Percentiles rank a stretch among this genome's conserved stretches.
Evolutionary conservation across 2,797 vertebrate species (phyloP).

Genomic region (Propithecus deckenii): DNA sequence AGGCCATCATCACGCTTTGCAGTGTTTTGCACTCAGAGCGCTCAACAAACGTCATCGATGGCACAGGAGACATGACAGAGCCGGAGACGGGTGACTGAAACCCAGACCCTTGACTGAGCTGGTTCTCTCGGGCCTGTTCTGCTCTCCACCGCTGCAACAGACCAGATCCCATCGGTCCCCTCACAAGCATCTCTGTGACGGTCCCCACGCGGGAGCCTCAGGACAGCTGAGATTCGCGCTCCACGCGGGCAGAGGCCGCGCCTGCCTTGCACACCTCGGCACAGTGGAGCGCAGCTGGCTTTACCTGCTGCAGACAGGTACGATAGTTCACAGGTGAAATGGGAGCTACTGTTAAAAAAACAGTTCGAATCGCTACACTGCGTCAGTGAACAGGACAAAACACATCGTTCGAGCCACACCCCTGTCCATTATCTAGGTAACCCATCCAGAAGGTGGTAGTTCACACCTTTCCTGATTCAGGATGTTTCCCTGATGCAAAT

Average conservation of each 20-base stretch:
- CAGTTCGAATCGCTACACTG: background rate
- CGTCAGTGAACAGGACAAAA: background rate
- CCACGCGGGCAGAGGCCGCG: background rate
- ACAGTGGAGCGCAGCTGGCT: too few relatives aligned
- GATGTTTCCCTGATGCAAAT: background rate
- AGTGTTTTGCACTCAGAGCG: accelerated
- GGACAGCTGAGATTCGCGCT: too few relatives aligned
- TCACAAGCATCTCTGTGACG: background rate
- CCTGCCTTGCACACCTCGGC: accelerated
- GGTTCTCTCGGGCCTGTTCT: too few relatives aligned
- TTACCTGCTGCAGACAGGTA: background rate
- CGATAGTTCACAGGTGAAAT: background rate
- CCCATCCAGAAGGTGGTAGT: background rate
- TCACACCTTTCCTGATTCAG: background rate
- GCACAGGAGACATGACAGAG: too few relatives aligned
- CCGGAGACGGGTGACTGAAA: accelerated
- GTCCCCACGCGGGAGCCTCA: background rate
- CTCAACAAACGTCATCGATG: background rate
- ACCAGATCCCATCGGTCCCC: background rate
- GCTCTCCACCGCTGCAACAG: too few relatives aligned
- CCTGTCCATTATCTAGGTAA: background rate
- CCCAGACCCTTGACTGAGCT: accelerated
- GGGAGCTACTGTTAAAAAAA: background rate
- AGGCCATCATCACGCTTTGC: too few relatives aligned
- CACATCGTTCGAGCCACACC: background rate